A percentile compares a stretch with the other conserved stretches of the same genome.
Evolutionary conservation across 1,140 invertebrate genomes (phyloP).

Genomic region (Mercenaria mercenaria): DNA sequence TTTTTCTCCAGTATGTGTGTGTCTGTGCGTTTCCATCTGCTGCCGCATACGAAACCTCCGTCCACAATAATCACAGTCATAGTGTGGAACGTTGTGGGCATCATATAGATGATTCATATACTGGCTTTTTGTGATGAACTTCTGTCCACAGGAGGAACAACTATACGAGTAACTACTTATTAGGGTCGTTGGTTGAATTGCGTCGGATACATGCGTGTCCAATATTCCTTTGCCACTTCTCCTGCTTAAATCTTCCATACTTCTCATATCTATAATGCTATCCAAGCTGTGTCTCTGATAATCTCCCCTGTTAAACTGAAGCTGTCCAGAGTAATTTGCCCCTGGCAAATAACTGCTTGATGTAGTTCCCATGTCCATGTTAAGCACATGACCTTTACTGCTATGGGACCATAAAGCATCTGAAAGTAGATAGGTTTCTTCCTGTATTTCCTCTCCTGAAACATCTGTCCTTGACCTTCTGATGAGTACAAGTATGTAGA

Average conservation of each 20-base stretch:
- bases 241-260: neutral
- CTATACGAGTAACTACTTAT: neutral
- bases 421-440: slow-evolving; percentile 5
- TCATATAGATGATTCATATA: neutral
- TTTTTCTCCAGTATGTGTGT: slow-evolving; percentile 10
- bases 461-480: neutral
- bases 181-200: neutral
- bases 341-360: neutral
- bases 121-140: neutral
- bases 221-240: neutral
- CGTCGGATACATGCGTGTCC: too few species aligned
- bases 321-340: neutral
- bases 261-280: neutral
- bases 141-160: neutral
- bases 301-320: neutral
- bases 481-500: too few species aligned
- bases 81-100: neutral
- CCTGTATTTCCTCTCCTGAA: neutral
- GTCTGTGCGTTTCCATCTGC: neutral
- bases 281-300: neutral
- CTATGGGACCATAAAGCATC: neutral
- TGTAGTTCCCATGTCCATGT: neutral
- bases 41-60: neutral
- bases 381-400: neutral
- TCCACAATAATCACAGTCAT: slow-evolving; percentile 10